Conservation (phyloP, 2,888 invertebrate genomes). For the Lepas anatifera region DNA sequence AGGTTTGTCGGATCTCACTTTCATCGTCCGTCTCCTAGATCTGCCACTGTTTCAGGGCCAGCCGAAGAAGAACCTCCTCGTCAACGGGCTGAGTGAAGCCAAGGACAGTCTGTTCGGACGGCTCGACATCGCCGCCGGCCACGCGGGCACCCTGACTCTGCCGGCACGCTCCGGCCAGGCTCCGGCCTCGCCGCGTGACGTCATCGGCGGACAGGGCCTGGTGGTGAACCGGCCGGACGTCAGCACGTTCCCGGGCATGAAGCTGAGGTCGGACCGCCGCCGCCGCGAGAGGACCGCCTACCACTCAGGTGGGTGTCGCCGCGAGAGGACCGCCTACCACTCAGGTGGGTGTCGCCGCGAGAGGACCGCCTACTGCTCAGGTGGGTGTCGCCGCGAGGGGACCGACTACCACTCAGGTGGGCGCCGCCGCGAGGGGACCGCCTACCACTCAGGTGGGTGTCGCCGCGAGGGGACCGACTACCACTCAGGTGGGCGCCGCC, state of each 20-base stretch:
- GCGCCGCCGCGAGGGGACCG: too few relatives aligned
- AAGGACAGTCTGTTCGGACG: conserved; percentile 24
- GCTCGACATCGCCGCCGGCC: conserved; percentile 23
- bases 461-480: too few relatives aligned
- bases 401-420: too few relatives aligned
- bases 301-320: background rate
- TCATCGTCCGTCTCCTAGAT: too few relatives aligned
- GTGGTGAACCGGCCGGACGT: background rate
- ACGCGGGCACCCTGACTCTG: conserved; percentile 15
- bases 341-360: too few relatives aligned
- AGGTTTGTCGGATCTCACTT: too few relatives aligned
- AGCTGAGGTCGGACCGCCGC: background rate
- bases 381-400: too few relatives aligned
- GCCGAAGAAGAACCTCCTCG: conserved; percentile 20
- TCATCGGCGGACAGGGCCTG: background rate
- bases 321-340: too few relatives aligned
- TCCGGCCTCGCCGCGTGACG: background rate
- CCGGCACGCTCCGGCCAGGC: background rate
- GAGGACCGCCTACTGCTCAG: too few relatives aligned
- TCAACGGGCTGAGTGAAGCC: conserved; percentile 20
- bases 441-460: too few relatives aligned
- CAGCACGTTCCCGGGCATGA: conserved; percentile 8
- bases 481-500: too few relatives aligned
- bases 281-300: background rate
- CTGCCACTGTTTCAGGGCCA: too few relatives aligned